phyloP scores from a whole-genome alignment of 1,140 invertebrate genomes.

The Drosophila bocki region DNA sequence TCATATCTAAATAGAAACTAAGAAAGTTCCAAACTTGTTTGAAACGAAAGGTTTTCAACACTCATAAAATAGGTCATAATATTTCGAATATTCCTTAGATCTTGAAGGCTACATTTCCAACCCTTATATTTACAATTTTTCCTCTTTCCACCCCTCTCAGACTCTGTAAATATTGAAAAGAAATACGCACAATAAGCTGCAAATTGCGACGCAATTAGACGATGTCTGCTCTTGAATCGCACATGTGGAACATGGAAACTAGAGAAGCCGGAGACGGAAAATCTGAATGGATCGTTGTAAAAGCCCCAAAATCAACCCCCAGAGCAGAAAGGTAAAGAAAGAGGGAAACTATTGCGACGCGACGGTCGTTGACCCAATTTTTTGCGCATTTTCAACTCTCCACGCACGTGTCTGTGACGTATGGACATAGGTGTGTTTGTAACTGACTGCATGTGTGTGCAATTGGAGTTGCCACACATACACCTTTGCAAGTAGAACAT shows the following conservation, averaged over 20 bases:
- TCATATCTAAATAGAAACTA: not conserved
- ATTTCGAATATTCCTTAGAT: not conserved
- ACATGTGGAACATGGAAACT: constrained; percentile 13
- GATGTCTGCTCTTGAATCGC: constrained; percentile 34
- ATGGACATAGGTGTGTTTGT: constrained; percentile 5
- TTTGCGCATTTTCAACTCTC: constrained; percentile 53
- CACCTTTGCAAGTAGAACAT: constrained; percentile 53
- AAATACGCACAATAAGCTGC: constrained; percentile 31
- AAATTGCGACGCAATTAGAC: constrained; percentile 60
- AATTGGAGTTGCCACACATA: constrained; percentile 3
- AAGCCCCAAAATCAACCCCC: constrained; percentile 41
- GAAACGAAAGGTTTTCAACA: not conserved
- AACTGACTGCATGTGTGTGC: constrained; percentile 5
- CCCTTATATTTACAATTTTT: not conserved
- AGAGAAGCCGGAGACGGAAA: constrained; percentile 7
- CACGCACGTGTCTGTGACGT: constrained; percentile 42
- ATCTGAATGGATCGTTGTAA: constrained; percentile 12
- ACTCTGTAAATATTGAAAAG: constrained; percentile 18
- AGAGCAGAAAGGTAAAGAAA: not conserved
- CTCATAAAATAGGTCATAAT: not conserved
- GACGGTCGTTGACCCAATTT: constrained; percentile 79
- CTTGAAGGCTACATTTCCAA: not conserved
- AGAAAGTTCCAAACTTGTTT: not conserved
- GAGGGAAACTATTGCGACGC: constrained; percentile 66
- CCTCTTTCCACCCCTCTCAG: not conserved